These are phyloP conservation scores for Anoplophora glabripennis DNA, from an alignment of 1,140 invertebrate genomes.

Conservation along the genomic window DNA sequence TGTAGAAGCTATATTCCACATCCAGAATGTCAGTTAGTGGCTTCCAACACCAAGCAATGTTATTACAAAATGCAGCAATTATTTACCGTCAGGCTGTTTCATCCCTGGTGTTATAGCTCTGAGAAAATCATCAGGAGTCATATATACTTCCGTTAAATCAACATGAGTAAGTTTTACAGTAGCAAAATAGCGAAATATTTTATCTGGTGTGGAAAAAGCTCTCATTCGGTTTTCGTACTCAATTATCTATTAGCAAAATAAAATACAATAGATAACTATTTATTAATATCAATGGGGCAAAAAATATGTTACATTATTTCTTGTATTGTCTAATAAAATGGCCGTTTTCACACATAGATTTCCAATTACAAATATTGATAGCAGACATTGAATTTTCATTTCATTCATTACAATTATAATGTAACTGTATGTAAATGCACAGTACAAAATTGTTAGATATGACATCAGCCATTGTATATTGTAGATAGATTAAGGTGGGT, in stretches of 20 bases:
- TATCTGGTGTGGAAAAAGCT: slow-evolving; percentile 95
- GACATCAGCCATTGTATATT: too few relatives aligned
- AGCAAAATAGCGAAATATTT: slow-evolving; percentile 99
- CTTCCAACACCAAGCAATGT: slow-evolving; percentile 16
- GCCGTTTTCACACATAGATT: not conserved
- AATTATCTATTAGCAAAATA: slow-evolving; percentile 72
- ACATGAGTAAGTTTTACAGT: slow-evolving; percentile 81
- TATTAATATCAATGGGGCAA: not conserved
- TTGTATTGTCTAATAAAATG: too few relatives aligned
- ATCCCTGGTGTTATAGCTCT: slow-evolving; percentile 93
- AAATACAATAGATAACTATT: not conserved
- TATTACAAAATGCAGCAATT: not conserved
- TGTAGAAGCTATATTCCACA: too few relatives aligned
- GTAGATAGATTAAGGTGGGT: too few relatives aligned
- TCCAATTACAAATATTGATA: not conserved
- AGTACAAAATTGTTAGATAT: too few relatives aligned
- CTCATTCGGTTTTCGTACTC: slow-evolving; percentile 98
- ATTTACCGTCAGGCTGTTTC: slow-evolving; percentile 94
- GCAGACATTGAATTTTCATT: not conserved
- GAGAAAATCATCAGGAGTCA: slow-evolving; percentile 98
- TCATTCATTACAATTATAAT: not conserved
- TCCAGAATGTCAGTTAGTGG: slow-evolving; percentile 10
- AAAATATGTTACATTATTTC: not conserved
- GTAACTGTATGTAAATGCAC: not conserved
- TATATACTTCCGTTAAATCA: slow-evolving; percentile 80